These are phyloP conservation scores for Sinocyclocheilus grahami DNA, from an alignment of 2,113 vertebrate genomes.

Conservation along the genomic window DNA sequence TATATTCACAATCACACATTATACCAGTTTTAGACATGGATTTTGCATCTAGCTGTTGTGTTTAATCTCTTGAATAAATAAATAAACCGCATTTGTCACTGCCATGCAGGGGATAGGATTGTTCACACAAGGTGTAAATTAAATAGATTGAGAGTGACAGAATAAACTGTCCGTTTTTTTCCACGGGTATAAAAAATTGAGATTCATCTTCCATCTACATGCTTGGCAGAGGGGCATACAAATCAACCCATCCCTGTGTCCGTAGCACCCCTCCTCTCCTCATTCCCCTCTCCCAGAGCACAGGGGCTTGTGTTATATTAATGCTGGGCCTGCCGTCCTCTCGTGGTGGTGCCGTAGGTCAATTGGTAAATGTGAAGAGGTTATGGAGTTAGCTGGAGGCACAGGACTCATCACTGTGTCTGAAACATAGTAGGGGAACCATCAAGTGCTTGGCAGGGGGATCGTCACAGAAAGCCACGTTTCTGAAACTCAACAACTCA, in stretches of 20 bases:
- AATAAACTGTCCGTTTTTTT: background rate
- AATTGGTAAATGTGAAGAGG: constrained; percentile 22
- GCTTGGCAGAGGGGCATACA: constrained; percentile 17
- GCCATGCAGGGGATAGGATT: background rate
- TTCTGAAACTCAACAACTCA: no score
- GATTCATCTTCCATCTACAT: constrained; percentile 24
- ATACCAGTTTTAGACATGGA: background rate
- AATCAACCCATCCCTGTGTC: background rate
- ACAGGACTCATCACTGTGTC: background rate
- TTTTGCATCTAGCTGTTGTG: background rate
- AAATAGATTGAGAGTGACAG: constrained; percentile 31
- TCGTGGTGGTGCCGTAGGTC: constrained; percentile 7
- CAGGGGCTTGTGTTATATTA: background rate
- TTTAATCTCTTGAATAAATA: constrained; percentile 18
- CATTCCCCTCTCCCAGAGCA: background rate
- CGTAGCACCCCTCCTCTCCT: background rate
- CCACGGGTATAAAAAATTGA: background rate
- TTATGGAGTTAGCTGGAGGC: constrained; percentile 8
- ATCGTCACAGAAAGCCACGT: background rate
- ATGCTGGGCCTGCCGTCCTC: background rate
- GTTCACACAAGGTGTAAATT: constrained; percentile 26
- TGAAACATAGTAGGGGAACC: background rate
- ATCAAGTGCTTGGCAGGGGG: background rate
- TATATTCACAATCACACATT: background rate
- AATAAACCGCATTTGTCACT: constrained; percentile 12